phyloP scores from a whole-genome alignment of 2,797 vertebrate species.

The Sebastes matsubarae region DNA sequence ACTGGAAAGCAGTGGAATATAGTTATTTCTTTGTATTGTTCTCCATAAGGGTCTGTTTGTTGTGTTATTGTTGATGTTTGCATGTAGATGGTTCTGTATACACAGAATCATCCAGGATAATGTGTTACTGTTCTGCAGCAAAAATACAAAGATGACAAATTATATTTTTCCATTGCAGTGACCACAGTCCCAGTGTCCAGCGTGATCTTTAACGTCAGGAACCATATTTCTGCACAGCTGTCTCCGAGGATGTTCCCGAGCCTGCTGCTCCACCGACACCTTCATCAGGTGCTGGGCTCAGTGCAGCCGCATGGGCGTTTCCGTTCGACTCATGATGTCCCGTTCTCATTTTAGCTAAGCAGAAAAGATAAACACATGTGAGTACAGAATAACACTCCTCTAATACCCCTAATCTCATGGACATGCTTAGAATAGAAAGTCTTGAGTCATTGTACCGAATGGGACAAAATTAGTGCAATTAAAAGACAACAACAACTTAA shows the following conservation, averaged over 20 bases:
- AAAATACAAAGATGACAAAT: background rate
- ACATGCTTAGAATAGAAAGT: background rate
- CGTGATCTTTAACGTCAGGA: conserved; percentile 73
- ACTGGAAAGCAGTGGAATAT: background rate
- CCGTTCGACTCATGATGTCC: background rate
- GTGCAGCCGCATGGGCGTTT: background rate
- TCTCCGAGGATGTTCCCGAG: conserved; percentile 1
- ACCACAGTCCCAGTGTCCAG: conserved; percentile 36
- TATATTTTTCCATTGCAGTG: background rate
- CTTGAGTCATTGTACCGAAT: background rate
- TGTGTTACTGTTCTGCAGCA: background rate
- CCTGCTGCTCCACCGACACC: background rate
- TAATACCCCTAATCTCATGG: conserved; percentile 25
- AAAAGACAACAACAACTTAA: background rate
- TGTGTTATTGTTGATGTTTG: background rate
- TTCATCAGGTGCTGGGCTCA: conserved; percentile 38
- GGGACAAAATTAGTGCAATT: background rate
- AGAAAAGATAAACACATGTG: conserved; percentile 4
- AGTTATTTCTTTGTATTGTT: background rate
- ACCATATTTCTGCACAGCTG: conserved; percentile 55
- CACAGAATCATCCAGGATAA: background rate
- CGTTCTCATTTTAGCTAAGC: conserved; percentile 47
- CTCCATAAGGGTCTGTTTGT: background rate
- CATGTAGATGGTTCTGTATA: background rate
- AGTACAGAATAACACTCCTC: background rate